A percentile compares a stretch with the other conserved stretches of the same genome.
Conservation (phyloP, 2,113 vertebrate genomes). For the Oenanthe oenanthe region DNA sequence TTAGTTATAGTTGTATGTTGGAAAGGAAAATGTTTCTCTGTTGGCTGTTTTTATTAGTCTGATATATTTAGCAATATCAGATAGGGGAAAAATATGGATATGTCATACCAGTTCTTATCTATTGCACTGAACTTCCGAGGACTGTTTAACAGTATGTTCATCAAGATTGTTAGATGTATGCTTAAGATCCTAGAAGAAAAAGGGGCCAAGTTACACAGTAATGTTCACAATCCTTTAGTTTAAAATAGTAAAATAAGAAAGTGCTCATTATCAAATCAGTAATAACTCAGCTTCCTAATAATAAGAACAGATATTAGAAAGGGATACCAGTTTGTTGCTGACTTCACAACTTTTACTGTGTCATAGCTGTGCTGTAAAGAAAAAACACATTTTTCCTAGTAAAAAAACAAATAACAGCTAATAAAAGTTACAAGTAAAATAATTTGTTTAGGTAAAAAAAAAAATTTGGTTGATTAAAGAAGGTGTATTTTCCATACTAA, state of each 20-base stretch:
- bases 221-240: neutral
- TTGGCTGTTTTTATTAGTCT: neutral
- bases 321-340: neutral
- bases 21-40: neutral
- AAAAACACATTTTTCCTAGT: neutral
- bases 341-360: neutral
- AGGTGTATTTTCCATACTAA: neutral
- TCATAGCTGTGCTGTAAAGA: neutral
- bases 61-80: neutral
- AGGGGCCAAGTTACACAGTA: rapidly evolving
- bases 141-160: neutral
- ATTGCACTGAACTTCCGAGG: neutral
- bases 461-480: neutral
- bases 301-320: neutral
- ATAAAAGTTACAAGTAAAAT: neutral
- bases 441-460: neutral
- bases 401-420: neutral
- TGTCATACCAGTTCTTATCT: neutral
- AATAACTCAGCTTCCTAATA: neutral
- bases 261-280: neutral
- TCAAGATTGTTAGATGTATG: neutral
- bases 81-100: neutral
- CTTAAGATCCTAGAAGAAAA: neutral
- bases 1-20: neutral
- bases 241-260: neutral